A percentile compares a stretch with the other conserved stretches of the same genome.
phyloP scores from a whole-genome alignment of 2,888 invertebrate genomes.

The Muscina levida region DNA sequence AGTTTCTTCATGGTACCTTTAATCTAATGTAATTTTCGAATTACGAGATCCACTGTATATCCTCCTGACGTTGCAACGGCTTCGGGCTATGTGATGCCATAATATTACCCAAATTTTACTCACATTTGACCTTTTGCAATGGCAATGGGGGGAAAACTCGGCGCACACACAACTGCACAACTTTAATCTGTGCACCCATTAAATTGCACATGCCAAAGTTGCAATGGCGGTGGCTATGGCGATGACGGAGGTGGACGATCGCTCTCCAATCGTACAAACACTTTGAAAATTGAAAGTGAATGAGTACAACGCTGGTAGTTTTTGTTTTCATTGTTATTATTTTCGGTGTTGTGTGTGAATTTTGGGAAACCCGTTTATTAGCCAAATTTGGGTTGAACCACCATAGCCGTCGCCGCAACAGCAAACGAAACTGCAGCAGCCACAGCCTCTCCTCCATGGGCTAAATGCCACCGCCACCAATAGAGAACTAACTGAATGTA shows the following conservation, averaged over 20 bases:
- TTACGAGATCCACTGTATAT: too few species aligned
- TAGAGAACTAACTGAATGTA: slow-evolving; percentile 34
- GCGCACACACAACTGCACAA: background rate
- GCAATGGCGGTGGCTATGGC: slow-evolving; percentile 2
- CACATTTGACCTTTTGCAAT: slow-evolving; percentile 65
- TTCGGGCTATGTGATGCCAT: too few species aligned
- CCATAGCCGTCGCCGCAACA: slow-evolving; percentile 47
- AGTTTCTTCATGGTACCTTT: too few species aligned
- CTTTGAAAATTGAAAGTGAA: slow-evolving; percentile 65
- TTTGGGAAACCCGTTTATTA: slow-evolving; percentile 66
- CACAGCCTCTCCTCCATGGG: background rate
- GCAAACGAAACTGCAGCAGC: background rate
- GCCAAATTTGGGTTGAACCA: slow-evolving; percentile 66
- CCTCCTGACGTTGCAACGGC: too few species aligned
- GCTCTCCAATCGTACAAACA: slow-evolving; percentile 37
- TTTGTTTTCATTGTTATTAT: slow-evolving; percentile 25
- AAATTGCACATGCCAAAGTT: slow-evolving; percentile 18
- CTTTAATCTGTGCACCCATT: slow-evolving; percentile 29
- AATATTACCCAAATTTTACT: slow-evolving; percentile 18
- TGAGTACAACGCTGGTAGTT: slow-evolving; percentile 54
- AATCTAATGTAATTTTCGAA: too few species aligned
- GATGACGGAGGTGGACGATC: slow-evolving; percentile 13
- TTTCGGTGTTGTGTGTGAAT: slow-evolving; percentile 56
- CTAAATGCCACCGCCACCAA: slow-evolving; percentile 25
- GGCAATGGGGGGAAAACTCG: slow-evolving; percentile 63